These are phyloP conservation scores for Oophaga pumilio DNA, from an alignment of 2,113 vertebrate genomes.

Conservation along the genomic window DNA sequence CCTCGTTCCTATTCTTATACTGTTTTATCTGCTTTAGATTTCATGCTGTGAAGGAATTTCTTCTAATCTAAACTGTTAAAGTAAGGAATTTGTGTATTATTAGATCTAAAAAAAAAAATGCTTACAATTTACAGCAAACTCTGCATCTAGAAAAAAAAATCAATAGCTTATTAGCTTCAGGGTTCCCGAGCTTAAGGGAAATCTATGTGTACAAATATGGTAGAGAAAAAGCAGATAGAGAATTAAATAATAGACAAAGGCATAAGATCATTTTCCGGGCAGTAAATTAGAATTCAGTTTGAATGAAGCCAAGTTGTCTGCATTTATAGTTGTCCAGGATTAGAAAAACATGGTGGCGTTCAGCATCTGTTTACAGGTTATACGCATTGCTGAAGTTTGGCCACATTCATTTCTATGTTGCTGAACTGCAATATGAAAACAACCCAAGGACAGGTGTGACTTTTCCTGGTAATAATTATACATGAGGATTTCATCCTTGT, in stretches of 20 bases:
- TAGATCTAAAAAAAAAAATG: slow-evolving; percentile 41
- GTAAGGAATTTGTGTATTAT: slow-evolving; percentile 47
- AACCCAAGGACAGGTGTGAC: too few relatives aligned
- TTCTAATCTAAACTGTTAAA: slow-evolving; percentile 30
- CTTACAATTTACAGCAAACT: slow-evolving; percentile 43
- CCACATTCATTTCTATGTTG: too few relatives aligned
- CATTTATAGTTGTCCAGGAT: background rate
- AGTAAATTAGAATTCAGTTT: slow-evolving; percentile 8
- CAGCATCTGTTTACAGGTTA: too few relatives aligned
- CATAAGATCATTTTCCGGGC: slow-evolving; percentile 27
- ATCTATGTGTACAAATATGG: slow-evolving; percentile 46
- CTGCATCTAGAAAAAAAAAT: slow-evolving; percentile 25
- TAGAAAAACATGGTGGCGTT: too few relatives aligned
- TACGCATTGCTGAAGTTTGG: too few relatives aligned
- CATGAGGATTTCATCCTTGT: too few relatives aligned
- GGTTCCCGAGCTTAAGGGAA: slow-evolving; percentile 38
- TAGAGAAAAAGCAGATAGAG: background rate
- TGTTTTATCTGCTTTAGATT: background rate
- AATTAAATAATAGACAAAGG: slow-evolving; percentile 29
- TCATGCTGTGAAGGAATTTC: slow-evolving; percentile 12
- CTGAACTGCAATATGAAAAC: too few relatives aligned
- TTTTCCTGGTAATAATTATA: too few relatives aligned
- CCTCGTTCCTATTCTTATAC: background rate
- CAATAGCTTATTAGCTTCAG: slow-evolving; percentile 51
- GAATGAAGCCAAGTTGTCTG: background rate